These are phyloP conservation scores for Pinctada fucata DNA, from an alignment of 2,888 invertebrate species.

Conservation along the genomic window DNA sequence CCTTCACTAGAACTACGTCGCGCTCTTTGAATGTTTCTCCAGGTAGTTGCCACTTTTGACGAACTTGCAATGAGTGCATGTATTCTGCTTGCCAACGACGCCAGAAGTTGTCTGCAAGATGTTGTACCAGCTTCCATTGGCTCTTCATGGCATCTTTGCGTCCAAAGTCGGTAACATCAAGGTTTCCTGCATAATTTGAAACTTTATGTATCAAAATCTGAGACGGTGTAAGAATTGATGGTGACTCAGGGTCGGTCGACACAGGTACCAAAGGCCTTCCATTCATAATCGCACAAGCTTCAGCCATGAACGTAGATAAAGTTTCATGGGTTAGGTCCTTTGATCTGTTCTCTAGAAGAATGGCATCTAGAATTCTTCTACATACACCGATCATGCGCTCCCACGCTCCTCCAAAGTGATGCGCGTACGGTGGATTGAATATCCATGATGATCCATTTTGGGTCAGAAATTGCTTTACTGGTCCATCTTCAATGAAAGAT, in stretches of 20 bases:
- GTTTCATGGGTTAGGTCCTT: constrained; percentile 34
- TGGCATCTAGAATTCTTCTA: constrained; percentile 30
- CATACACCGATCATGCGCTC: constrained; percentile 36
- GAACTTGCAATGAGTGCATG: background rate
- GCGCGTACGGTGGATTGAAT: constrained; percentile 39
- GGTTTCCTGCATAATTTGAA: background rate
- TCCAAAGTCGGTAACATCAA: background rate
- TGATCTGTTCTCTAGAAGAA: constrained; percentile 1
- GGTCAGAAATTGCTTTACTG: background rate
- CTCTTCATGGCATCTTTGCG: background rate
- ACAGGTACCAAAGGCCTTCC: background rate
- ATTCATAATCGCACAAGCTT: constrained; percentile 39
- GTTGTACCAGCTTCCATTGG: background rate
- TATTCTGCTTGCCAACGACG: background rate
- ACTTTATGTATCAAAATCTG: background rate
- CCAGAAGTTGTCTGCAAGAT: background rate
- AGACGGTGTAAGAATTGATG: background rate
- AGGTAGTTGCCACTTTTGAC: background rate
- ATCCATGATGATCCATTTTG: constrained; percentile 23
- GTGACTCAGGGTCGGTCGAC: background rate
- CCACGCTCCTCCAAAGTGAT: constrained; percentile 42
- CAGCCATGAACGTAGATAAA: constrained; percentile 31
- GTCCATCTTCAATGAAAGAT: no score
- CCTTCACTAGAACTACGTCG: background rate
- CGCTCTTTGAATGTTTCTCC: background rate